phyloP scores from a whole-genome alignment of 2,113 vertebrate genomes.

The Daboia siamensis region DNA sequence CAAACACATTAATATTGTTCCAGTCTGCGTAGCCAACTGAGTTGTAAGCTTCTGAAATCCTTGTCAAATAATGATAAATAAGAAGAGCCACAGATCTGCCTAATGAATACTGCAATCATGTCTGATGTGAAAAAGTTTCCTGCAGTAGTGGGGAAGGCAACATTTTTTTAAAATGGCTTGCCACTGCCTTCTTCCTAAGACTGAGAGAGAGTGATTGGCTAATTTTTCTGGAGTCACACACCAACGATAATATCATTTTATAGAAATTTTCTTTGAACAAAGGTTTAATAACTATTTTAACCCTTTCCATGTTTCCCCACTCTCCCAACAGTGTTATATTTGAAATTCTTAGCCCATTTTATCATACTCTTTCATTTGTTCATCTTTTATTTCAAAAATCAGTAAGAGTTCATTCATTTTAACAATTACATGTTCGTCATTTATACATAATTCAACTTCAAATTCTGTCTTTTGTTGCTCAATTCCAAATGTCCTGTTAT shows the following conservation, averaged over 20 bases:
- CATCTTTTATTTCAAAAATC: not conserved
- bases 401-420: not conserved
- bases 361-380: not conserved
- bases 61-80: not conserved
- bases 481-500: not conserved
- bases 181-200: not conserved
- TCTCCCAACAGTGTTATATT: not conserved
- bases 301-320: not conserved
- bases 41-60: not conserved
- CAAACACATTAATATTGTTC: not conserved
- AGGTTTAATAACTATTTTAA: not conserved
- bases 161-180: not conserved
- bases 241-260: not conserved
- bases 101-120: not conserved
- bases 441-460: not conserved
- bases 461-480: not conserved
- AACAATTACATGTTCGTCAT: not conserved
- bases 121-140: not conserved
- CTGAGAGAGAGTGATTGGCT: not conserved
- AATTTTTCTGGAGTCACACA: not conserved
- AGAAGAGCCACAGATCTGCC: not conserved
- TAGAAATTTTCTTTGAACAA: not conserved
- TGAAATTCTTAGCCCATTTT: not conserved
- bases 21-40: not conserved
- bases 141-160: not conserved